A percentile compares a stretch with the other conserved stretches of the same genome.
These are phyloP conservation scores for Harmothoe impar DNA, from an alignment of 2,888 invertebrate species.

Conservation along the genomic window DNA sequence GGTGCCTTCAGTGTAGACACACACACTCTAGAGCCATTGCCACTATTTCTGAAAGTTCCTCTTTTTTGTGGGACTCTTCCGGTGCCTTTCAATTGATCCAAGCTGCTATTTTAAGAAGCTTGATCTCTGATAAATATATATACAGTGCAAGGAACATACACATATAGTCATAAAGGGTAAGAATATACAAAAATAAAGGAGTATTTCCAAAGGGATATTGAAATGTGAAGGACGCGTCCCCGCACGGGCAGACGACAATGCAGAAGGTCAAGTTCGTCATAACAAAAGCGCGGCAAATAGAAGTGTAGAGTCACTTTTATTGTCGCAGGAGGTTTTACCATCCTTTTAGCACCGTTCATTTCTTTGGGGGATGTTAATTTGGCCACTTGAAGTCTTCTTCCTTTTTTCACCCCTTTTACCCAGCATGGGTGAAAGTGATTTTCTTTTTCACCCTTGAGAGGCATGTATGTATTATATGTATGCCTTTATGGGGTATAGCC, in stretches of 20 bases:
- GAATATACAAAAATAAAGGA: neutral
- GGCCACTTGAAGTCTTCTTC: neutral
- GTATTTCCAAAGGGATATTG: conserved; percentile 4
- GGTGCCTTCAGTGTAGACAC: neutral
- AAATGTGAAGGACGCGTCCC: conserved; percentile 33
- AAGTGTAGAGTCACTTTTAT: neutral
- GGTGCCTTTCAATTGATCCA: conserved; percentile 28
- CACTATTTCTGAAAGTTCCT: neutral
- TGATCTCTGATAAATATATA: conserved; percentile 20
- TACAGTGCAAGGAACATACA: neutral
- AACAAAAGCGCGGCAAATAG: conserved; percentile 29
- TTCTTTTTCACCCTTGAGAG: neutral
- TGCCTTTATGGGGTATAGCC: no score
- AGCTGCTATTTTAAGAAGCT: neutral
- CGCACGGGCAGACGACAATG: neutral
- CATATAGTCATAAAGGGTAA: neutral
- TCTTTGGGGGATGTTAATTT: neutral
- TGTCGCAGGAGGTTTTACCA: neutral
- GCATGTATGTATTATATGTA: neutral
- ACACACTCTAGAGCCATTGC: neutral
- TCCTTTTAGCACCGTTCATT: conserved; percentile 14
- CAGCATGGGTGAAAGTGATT: neutral
- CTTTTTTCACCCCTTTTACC: neutral
- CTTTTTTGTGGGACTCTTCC: neutral
- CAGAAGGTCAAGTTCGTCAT: neutral